These are phyloP conservation scores for Myripristis jacobus DNA, from an alignment of 2,797 vertebrate genomes.

Conservation along the genomic window DNA sequence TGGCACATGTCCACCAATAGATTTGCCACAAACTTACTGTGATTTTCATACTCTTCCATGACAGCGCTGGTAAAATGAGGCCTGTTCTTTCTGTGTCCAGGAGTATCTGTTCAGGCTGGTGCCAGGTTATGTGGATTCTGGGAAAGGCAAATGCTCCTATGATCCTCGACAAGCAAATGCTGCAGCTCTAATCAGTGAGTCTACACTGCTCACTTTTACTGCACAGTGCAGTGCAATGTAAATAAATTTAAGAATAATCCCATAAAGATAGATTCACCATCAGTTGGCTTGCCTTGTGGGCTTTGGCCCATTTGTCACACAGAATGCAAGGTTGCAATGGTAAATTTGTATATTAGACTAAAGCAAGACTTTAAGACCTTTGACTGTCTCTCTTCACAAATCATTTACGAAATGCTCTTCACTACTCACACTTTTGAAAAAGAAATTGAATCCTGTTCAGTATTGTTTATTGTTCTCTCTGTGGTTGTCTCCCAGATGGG, in stretches of 20 bases:
- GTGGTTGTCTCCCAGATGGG: constrained; percentile 65
- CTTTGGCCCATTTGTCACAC: not conserved
- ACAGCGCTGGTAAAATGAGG: too few relatives aligned
- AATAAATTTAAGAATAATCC: too few relatives aligned
- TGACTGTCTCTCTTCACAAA: too few relatives aligned
- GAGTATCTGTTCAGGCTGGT: constrained; percentile 81
- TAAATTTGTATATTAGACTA: not conserved
- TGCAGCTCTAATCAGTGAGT: constrained; percentile 78
- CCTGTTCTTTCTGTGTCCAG: constrained; percentile 45
- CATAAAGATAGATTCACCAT: not conserved
- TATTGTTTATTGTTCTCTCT: not conserved
- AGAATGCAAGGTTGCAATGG: not conserved
- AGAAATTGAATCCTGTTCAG: not conserved
- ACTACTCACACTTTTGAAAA: too few relatives aligned
- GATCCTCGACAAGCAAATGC: constrained; percentile 81
- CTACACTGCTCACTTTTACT: too few relatives aligned
- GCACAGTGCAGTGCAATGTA: too few relatives aligned
- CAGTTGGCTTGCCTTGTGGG: not conserved
- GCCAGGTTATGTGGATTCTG: constrained; percentile 75
- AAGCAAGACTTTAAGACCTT: not conserved
- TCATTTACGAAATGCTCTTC: too few relatives aligned
- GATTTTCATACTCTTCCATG: not conserved
- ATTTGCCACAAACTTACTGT: not conserved
- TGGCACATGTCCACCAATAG: not conserved
- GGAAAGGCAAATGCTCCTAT: constrained; percentile 81